These are phyloP conservation scores for Acanthosepion lycidas DNA, from an alignment of 2,888 invertebrate genomes.

Conservation along the genomic window DNA sequence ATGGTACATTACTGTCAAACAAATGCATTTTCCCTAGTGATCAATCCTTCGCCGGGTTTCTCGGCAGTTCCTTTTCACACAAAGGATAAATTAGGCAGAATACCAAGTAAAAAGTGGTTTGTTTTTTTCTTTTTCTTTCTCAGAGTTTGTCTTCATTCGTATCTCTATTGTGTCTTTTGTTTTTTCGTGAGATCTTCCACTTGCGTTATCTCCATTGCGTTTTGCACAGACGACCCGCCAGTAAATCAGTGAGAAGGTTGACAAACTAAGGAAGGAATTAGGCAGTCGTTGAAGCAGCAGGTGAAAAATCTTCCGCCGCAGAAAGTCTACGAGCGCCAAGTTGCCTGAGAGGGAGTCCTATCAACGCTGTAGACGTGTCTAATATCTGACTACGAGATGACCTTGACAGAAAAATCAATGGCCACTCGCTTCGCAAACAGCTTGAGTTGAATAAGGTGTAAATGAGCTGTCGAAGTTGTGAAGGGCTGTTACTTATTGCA, in stretches of 20 bases:
- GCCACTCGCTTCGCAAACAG: constrained; percentile 33
- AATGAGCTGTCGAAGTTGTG: constrained; percentile 11
- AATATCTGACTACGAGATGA: background rate
- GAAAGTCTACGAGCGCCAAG: background rate
- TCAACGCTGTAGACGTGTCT: background rate
- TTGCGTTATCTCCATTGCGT: background rate
- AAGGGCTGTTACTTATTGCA: constrained; percentile 11
- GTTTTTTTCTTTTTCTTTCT: background rate
- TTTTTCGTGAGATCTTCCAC: background rate
- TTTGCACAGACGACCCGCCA: background rate
- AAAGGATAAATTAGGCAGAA: background rate
- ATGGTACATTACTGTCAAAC: background rate
- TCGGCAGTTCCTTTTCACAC: background rate
- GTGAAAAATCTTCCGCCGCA: background rate
- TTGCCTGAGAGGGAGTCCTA: constrained; percentile 7
- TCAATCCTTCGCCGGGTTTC: background rate
- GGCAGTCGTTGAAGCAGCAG: background rate
- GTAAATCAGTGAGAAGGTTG: background rate
- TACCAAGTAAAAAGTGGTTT: background rate
- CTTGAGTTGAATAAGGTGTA: constrained; percentile 20
- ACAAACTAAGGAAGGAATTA: constrained; percentile 33
- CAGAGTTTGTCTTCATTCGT: background rate
- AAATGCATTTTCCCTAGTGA: background rate
- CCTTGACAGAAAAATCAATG: constrained; percentile 14
- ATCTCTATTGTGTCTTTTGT: background rate